Percentiles rank a stretch among this genome's conserved stretches.
Conservation (phyloP, 2,113 vertebrate species). For the Spea multiplicata region DNA sequence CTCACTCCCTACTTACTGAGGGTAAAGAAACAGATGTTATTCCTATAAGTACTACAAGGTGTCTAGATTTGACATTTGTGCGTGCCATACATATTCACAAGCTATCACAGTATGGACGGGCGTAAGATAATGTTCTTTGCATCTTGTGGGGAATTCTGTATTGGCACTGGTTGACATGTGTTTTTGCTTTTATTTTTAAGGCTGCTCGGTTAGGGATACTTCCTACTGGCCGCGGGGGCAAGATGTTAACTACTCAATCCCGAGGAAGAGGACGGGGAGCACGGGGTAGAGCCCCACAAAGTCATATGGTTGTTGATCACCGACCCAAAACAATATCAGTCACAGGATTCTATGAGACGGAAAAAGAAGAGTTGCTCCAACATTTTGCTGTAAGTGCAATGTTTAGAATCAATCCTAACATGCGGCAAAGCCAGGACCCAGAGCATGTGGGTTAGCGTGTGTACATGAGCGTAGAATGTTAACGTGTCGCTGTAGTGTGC, state of each 20-base stretch:
- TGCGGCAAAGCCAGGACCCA: too few relatives aligned
- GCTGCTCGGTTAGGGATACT: slow-evolving; percentile 88
- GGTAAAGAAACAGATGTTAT: too few relatives aligned
- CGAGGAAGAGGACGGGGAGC: slow-evolving; percentile 81
- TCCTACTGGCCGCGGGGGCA: slow-evolving; percentile 80
- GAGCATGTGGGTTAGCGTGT: too few relatives aligned
- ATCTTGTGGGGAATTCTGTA: too few relatives aligned
- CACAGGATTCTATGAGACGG: slow-evolving; percentile 83
- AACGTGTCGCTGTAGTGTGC: too few relatives aligned
- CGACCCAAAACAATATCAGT: slow-evolving; percentile 86
- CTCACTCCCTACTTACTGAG: too few relatives aligned
- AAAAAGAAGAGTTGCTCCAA: slow-evolving; percentile 91
- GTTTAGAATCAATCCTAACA: too few relatives aligned
- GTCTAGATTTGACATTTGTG: neutral
- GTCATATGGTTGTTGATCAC: slow-evolving; percentile 97
- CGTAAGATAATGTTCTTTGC: too few relatives aligned
- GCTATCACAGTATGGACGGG: too few relatives aligned
- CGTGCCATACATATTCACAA: neutral
- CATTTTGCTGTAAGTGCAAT: slow-evolving; percentile 87
- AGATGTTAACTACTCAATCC: slow-evolving; percentile 59
- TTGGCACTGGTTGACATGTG: neutral
- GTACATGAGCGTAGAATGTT: too few relatives aligned
- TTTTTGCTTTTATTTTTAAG: slow-evolving; percentile 56
- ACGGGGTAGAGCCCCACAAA: slow-evolving; percentile 71
- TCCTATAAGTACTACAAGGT: too few relatives aligned